Evolutionary conservation across 2,797 vertebrate species (phyloP), one percentile per base, ranked within the genome.

Genomic region (Enteromius unitaeniatus): DNA sequence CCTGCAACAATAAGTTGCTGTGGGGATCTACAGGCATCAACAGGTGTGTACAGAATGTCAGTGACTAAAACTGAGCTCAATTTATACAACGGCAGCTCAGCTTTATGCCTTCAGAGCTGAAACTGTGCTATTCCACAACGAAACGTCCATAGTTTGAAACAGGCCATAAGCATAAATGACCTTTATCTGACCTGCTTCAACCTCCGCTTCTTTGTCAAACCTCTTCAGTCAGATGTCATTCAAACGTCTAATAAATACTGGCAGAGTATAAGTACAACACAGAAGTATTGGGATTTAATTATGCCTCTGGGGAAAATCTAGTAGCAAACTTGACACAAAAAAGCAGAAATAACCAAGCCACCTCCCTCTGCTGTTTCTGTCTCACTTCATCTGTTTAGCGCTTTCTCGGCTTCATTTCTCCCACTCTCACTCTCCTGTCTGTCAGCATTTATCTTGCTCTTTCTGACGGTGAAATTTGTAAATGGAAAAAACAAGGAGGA

Each of bases 211-310:
- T 76, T 14, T 83, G 82, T 84, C 70, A 87, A 89, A 83, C 53
- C 51, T 76, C 85, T 45, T 77, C 84, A 90, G 90, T 90, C 90
- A 82, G 82, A 67, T 85, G 90, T 89, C 88, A 93, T 92, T 91
- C 89, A 51, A 79, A 42, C 31, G 87, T 89, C 69, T 90, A 89
- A 92, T 91, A 81, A 87, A 78, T 89, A 91, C 80, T 83, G 89
- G 60, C 31, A 55, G 70, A 31, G 68, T 78, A 70, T 73, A 80
- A 77, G 68, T 78, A 76, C 42, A 78, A 47, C 70, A 67, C 45
- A 78, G 49, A 58, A 23, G 73, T 86, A 89, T 37, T 86, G 88
- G 68, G 78, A 88, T 87, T 90, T 92, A 92, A 93, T 89, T 90
- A 90, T 90, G 87, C 85, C 88, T 90, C 88, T 62, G 47, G 86